These are phyloP conservation scores for Chorisops tibialis DNA, from an alignment of 2,888 invertebrate species.

Conservation along the genomic window DNA sequence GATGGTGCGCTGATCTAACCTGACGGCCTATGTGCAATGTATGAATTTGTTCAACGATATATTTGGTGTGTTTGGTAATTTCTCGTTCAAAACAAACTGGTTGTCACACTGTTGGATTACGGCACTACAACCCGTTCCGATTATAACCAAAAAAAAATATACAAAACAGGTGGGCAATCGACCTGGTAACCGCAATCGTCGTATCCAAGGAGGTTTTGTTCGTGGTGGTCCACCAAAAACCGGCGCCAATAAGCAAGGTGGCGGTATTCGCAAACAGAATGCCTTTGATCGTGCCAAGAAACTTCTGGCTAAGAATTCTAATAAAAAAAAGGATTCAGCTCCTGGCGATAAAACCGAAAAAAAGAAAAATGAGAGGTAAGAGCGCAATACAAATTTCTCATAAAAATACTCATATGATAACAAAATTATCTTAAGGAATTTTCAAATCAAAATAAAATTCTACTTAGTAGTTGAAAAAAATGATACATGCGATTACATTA, in stretches of 20 bases:
- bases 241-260: slow-evolving; percentile 38
- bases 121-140: slow-evolving; percentile 4
- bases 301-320: slow-evolving; percentile 55
- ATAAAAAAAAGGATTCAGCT: slow-evolving; percentile 52
- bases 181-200: slow-evolving; percentile 48
- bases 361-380: slow-evolving; percentile 53
- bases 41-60: slow-evolving; percentile 2
- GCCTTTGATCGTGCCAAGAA: slow-evolving; percentile 54
- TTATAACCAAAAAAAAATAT: slow-evolving; percentile 16
- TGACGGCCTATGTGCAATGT: slow-evolving; percentile 1
- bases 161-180: slow-evolving; percentile 49
- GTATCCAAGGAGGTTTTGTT: slow-evolving; percentile 49
- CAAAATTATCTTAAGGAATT: background rate
- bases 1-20: slow-evolving; percentile 1
- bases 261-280: slow-evolving; percentile 54
- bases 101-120: slow-evolving; percentile 18
- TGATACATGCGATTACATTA: background rate
- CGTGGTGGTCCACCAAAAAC: slow-evolving; percentile 50
- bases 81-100: slow-evolving; percentile 10
- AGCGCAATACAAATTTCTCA: slow-evolving; percentile 36
- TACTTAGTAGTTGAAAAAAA: background rate
- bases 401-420: slow-evolving; percentile 16
- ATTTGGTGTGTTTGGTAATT: slow-evolving; percentile 15
- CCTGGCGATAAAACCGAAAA: slow-evolving; percentile 49
- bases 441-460: slow-evolving; percentile 9